Conservation (phyloP, 2,113 vertebrate species). For the Cygnus buccinator region DNA sequence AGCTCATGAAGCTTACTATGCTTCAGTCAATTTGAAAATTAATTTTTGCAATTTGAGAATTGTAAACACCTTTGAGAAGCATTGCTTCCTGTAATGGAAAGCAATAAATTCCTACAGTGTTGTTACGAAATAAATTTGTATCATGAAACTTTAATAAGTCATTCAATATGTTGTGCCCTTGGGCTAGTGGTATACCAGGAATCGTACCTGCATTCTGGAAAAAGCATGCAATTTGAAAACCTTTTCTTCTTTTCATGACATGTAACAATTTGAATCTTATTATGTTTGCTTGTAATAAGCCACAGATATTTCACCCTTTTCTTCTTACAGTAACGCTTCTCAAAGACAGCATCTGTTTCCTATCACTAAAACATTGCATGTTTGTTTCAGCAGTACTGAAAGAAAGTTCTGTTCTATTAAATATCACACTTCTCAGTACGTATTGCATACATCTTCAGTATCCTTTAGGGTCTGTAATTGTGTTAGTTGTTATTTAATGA, state of each 20-base stretch:
- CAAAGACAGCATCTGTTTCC: not conserved
- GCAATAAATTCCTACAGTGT: constrained; percentile 2
- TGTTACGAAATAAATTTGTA: constrained; percentile 47
- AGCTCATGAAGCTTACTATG: constrained; percentile 31
- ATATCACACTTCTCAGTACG: not conserved
- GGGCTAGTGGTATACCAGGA: constrained; percentile 49
- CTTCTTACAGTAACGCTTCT: not conserved
- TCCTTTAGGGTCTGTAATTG: constrained; percentile 16
- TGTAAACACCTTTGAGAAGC: constrained; percentile 62
- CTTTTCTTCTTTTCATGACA: constrained; percentile 23
- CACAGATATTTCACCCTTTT: constrained; percentile 7
- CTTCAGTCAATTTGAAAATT: constrained; percentile 46
- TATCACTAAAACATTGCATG: not conserved
- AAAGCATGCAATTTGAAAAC: constrained; percentile 39
- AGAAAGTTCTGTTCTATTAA: not conserved
- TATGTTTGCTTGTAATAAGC: constrained; percentile 35
- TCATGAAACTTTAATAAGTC: constrained; percentile 68
- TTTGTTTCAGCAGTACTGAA: not conserved
- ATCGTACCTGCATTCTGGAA: constrained; percentile 27
- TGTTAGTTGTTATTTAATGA: constrained; percentile 41
- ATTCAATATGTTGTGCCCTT: constrained; percentile 46
- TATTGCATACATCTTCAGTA: not conserved
- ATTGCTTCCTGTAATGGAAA: constrained; percentile 40
- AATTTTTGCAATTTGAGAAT: constrained; percentile 37
- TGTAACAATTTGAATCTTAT: constrained; percentile 37